Evolutionary conservation across 2,888 invertebrate genomes (phyloP).

Genomic region (Pristionchus entomophagus): DNA sequence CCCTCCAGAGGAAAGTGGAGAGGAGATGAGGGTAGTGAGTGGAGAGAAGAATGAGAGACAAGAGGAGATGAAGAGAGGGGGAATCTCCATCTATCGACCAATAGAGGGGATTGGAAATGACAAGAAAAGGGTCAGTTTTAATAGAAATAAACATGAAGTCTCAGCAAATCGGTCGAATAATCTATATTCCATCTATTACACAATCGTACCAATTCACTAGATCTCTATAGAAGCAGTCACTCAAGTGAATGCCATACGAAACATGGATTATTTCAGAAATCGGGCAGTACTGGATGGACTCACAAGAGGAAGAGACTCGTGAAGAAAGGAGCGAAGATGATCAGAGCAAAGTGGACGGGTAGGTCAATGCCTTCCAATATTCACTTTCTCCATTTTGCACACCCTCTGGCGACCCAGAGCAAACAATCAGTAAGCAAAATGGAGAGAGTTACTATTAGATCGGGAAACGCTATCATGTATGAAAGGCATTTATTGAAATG

Average conservation of each 20-base stretch:
- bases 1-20: neutral
- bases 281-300: slow-evolving; percentile 41
- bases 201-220: too few relatives aligned
- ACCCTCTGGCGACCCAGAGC: too few relatives aligned
- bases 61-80: slow-evolving; percentile 2
- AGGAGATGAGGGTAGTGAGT: neutral
- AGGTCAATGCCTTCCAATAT: neutral
- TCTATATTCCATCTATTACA: too few relatives aligned
- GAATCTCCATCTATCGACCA: slow-evolving; percentile 25
- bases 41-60: neutral
- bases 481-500: too few relatives aligned
- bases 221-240: too few relatives aligned
- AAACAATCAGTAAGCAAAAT: too few relatives aligned
- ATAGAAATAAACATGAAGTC: too few relatives aligned
- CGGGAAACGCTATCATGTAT: too few relatives aligned
- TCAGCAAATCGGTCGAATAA: too few relatives aligned
- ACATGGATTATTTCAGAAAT: neutral
- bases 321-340: slow-evolving; percentile 22
- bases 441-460: neutral
- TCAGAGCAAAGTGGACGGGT: slow-evolving; percentile 8
- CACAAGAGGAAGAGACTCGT: slow-evolving; percentile 17
- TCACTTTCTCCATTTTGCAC: too few relatives aligned
- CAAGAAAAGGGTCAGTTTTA: neutral
- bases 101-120: neutral
- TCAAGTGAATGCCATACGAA: neutral